Conservation (phyloP, 1,140 invertebrate genomes). For the Aplysia californica region DNA sequence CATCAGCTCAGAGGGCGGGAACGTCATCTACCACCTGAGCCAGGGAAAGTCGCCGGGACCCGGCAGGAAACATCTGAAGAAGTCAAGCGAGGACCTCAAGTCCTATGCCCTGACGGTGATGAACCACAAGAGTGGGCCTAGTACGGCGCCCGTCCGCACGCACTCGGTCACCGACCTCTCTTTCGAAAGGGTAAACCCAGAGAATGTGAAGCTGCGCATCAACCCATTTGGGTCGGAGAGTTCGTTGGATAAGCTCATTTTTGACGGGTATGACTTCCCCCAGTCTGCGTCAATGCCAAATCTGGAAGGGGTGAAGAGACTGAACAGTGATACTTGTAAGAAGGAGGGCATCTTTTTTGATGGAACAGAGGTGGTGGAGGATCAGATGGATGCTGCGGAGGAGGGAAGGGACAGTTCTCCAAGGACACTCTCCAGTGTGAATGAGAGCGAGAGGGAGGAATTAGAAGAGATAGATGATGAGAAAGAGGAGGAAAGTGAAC, state of each 20-base stretch:
- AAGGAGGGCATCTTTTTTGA: slow-evolving; percentile 66
- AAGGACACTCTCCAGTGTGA: not conserved
- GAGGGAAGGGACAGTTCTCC: not conserved
- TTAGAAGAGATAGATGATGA: not conserved
- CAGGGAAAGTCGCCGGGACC: slow-evolving; percentile 39
- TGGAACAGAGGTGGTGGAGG: slow-evolving; percentile 38
- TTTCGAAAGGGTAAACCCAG: slow-evolving; percentile 61
- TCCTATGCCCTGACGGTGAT: slow-evolving; percentile 58
- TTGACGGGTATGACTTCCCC: slow-evolving; percentile 55
- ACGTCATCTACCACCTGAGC: slow-evolving; percentile 86
- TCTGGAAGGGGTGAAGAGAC: slow-evolving; percentile 47
- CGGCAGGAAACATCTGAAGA: slow-evolving; percentile 38
- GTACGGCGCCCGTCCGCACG: slow-evolving; percentile 41
- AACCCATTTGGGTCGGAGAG: slow-evolving; percentile 66
- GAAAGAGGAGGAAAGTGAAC: not conserved
- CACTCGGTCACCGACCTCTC: slow-evolving; percentile 56
- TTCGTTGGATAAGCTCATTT: slow-evolving; percentile 58
- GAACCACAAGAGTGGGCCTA: slow-evolving; percentile 46
- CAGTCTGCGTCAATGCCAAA: slow-evolving; percentile 35
- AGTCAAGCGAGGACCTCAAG: slow-evolving; percentile 54
- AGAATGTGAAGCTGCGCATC: slow-evolving; percentile 58
- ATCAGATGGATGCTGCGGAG: slow-evolving; percentile 26
- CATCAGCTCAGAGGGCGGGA: slow-evolving; percentile 87
- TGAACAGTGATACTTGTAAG: slow-evolving; percentile 61
- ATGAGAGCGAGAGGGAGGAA: not conserved